These are phyloP conservation scores for Chymomyza fuscimana DNA, from an alignment of 2,888 invertebrate genomes.

Conservation along the genomic window DNA sequence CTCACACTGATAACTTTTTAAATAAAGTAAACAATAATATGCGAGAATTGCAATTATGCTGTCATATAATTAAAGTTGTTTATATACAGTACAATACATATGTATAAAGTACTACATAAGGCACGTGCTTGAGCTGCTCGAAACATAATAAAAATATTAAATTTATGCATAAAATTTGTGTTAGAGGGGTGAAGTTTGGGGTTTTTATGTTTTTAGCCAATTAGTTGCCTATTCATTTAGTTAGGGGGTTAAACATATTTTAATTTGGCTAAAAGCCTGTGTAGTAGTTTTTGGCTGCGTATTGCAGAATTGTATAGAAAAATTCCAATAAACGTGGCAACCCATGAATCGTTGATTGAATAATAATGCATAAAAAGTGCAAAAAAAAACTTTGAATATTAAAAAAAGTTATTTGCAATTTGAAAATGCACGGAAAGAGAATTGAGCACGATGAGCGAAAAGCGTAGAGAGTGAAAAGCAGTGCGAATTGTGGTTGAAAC, in stretches of 20 bases:
- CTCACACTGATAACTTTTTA: slow-evolving; percentile 39
- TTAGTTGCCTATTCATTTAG: slow-evolving; percentile 13
- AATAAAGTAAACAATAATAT: slow-evolving; percentile 63
- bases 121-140: slow-evolving; percentile 43
- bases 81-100: slow-evolving; percentile 17
- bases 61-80: slow-evolving; percentile 14
- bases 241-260: not conserved
- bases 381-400: slow-evolving; percentile 25
- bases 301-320: not conserved
- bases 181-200: not conserved
- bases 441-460: slow-evolving; percentile 26
- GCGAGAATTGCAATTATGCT: slow-evolving; percentile 59
- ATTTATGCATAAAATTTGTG: not conserved
- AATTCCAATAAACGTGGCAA: not conserved
- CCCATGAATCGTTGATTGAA: slow-evolving; percentile 43
- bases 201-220: not conserved
- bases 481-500: slow-evolving; percentile 12
- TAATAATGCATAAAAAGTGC: slow-evolving; percentile 33
- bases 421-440: slow-evolving; percentile 41
- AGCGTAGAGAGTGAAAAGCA: not conserved
- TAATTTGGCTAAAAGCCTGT: slow-evolving; percentile 6
- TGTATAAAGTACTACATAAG: not conserved
- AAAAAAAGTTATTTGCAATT: slow-evolving; percentile 51
- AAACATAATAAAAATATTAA: slow-evolving; percentile 38
- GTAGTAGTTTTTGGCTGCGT: slow-evolving; percentile 1